phyloP scores from a whole-genome alignment of 2,113 vertebrate species.

The Sterrhoptilus dennistouni region DNA sequence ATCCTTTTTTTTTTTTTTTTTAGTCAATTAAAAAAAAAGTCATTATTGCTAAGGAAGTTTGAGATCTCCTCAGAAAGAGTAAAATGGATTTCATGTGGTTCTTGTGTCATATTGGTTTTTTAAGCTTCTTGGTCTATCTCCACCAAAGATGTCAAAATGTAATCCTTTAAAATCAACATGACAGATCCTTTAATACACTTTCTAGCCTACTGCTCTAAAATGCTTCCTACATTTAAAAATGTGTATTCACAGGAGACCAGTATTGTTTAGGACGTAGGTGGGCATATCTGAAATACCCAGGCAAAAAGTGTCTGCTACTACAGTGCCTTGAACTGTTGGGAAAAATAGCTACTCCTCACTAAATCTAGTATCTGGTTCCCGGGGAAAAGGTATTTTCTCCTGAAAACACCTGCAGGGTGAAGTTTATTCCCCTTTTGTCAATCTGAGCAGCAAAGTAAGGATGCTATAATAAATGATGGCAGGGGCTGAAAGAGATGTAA shows the following conservation, averaged over 20 bases:
- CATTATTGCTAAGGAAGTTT: neutral
- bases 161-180: neutral
- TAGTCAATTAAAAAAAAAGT: neutral
- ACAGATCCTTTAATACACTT: neutral
- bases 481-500: conserved; percentile 24
- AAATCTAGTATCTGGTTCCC: neutral
- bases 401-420: conserved; percentile 35
- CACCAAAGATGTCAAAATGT: neutral
- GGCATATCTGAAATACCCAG: neutral
- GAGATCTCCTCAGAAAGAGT: neutral
- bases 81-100: conserved; percentile 1
- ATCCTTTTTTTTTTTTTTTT: neutral
- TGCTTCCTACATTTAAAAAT: neutral
- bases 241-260: neutral
- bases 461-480: conserved; percentile 6
- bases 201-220: neutral
- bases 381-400: conserved; percentile 1
- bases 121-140: neutral
- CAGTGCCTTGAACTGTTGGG: neutral
- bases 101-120: neutral
- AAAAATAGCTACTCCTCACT: neutral
- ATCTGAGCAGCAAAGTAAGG: neutral
- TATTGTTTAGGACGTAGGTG: neutral
- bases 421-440: conserved; percentile 38
- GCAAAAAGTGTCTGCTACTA: neutral